Evolutionary conservation across 2,113 vertebrate species (phyloP).

Genomic region (Chionis minor): DNA sequence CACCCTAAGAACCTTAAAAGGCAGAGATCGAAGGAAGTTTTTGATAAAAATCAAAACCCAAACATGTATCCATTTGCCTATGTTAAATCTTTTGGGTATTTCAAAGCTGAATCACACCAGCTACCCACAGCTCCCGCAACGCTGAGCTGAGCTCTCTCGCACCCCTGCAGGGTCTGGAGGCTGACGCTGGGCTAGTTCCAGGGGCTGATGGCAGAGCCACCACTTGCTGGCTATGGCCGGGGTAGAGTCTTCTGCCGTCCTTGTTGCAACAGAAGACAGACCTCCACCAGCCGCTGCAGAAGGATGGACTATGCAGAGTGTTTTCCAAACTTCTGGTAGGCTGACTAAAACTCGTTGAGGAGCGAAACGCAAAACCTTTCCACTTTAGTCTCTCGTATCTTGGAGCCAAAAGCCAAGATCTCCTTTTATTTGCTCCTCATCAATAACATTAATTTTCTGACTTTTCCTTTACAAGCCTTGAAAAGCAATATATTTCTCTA

Average conservation of each 20-base stretch:
- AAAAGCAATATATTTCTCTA: not conserved
- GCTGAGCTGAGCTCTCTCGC: not conserved
- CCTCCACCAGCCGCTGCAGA: not conserved
- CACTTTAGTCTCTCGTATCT: not conserved
- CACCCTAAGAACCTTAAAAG: slow-evolving; percentile 28
- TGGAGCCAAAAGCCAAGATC: not conserved
- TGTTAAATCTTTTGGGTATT: not conserved
- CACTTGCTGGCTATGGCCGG: accelerated
- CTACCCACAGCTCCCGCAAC: accelerated
- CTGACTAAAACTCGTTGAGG: not conserved
- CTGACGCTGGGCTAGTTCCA: not conserved
- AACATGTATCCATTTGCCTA: not conserved
- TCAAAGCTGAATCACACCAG: not conserved
- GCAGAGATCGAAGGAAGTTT: not conserved
- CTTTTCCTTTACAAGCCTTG: not conserved
- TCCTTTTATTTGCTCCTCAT: not conserved
- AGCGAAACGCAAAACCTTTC: not conserved
- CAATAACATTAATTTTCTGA: not conserved
- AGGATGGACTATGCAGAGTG: accelerated
- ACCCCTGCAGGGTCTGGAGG: not conserved
- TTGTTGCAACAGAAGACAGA: not conserved
- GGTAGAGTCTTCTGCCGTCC: not conserved
- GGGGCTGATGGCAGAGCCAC: not conserved
- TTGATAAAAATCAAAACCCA: slow-evolving; percentile 13
- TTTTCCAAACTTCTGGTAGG: not conserved